These are phyloP conservation scores for Sesia apiformis DNA, from an alignment of 2,888 invertebrate species.

Conservation along the genomic window DNA sequence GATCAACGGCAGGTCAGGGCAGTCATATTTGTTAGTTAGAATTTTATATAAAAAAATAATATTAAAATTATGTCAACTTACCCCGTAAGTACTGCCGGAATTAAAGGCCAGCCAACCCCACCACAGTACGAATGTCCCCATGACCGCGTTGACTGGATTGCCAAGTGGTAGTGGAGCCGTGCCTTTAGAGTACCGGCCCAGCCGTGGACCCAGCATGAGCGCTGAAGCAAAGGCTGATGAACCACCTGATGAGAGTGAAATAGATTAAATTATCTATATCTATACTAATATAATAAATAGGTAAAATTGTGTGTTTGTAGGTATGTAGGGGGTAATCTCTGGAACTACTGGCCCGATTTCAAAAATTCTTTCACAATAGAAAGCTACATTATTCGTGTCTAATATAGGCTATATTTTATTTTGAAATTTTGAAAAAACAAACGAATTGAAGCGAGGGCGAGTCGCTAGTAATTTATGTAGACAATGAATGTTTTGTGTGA, in stretches of 20 bases:
- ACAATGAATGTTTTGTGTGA: neutral
- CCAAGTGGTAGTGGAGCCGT: slow-evolving; percentile 85
- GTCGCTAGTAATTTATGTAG: neutral
- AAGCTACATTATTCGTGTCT: too few species aligned
- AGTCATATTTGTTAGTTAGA: too few species aligned
- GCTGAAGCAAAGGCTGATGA: slow-evolving; percentile 90
- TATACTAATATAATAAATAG: too few species aligned
- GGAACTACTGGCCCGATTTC: too few species aligned
- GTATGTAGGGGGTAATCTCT: too few species aligned
- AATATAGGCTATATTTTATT: too few species aligned
- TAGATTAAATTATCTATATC: neutral
- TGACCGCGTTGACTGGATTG: slow-evolving; percentile 91
- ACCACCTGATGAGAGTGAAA: slow-evolving; percentile 59
- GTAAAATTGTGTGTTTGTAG: too few species aligned
- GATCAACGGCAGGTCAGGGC: too few species aligned
- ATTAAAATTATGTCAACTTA: slow-evolving; percentile 26
- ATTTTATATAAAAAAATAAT: too few species aligned
- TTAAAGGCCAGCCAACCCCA: slow-evolving; percentile 98
- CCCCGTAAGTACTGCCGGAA: slow-evolving; percentile 91
- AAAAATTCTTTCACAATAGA: too few species aligned
- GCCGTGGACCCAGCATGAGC: slow-evolving; percentile 89
- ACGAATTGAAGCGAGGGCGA: too few species aligned
- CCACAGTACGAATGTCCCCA: slow-evolving; percentile 95
- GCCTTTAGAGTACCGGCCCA: slow-evolving; percentile 88
- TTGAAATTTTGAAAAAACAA: too few species aligned